Conservation (phyloP, 2,888 invertebrate genomes). For the Nemapogon koenigi region DNA sequence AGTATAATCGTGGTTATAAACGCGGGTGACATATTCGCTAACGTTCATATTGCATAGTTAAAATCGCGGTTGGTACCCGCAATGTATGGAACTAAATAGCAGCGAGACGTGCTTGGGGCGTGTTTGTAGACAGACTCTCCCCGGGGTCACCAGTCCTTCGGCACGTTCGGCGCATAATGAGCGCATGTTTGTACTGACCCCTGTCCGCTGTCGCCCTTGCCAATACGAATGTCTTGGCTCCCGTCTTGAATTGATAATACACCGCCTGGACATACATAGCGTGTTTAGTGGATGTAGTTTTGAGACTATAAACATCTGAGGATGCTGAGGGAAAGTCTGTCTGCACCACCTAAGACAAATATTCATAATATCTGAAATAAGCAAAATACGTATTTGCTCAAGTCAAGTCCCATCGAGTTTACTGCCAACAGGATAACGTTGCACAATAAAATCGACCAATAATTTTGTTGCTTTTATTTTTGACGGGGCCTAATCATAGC, state of each 20-base stretch:
- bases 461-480: too few species aligned
- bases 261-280: background rate
- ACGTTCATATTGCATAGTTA: background rate
- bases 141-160: slow-evolving; percentile 13
- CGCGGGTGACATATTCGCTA: background rate
- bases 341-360: too few species aligned
- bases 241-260: slow-evolving; percentile 20
- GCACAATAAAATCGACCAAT: too few species aligned
- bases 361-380: too few species aligned
- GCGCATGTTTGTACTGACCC: slow-evolving; percentile 32
- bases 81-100: slow-evolving; percentile 14
- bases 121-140: slow-evolving; percentile 14
- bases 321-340: too few species aligned
- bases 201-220: slow-evolving; percentile 20
- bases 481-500: too few species aligned
- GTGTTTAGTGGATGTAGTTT: too few species aligned
- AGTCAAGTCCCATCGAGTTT: too few species aligned
- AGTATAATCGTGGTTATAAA: background rate
- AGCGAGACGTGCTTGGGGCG: slow-evolving; percentile 15
- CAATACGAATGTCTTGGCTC: slow-evolving; percentile 17
- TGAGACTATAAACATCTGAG: too few species aligned
- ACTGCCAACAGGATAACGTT: too few species aligned
- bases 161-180: slow-evolving; percentile 29
- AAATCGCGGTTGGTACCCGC: slow-evolving; percentile 6
- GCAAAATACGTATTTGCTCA: too few species aligned